These are phyloP conservation scores for Dicrurus megarhynchus DNA, from an alignment of 2,113 vertebrate genomes.

Conservation along the genomic window DNA sequence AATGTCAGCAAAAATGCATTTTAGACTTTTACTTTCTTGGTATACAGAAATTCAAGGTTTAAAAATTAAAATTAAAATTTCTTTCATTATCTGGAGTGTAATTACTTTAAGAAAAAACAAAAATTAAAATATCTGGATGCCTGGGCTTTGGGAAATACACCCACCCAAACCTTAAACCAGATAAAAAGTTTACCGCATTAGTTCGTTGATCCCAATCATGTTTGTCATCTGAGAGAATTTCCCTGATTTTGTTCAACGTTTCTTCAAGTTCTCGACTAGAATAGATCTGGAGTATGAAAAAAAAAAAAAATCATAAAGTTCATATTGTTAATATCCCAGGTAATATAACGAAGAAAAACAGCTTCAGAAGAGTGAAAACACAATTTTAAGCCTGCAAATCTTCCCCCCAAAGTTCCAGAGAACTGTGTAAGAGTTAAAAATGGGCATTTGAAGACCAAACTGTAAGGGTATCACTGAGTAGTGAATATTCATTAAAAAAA, in stretches of 20 bases:
- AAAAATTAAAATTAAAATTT: neutral
- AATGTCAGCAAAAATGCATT: neutral
- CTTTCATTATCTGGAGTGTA: fast-evolving
- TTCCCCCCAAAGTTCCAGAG: neutral
- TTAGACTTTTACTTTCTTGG: neutral
- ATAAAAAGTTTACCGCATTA: conserved; percentile 77
- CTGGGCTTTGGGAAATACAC: neutral
- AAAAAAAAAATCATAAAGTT: neutral
- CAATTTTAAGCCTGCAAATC: neutral
- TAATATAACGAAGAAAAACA: neutral
- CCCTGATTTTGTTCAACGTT: conserved; percentile 97
- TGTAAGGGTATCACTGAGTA: neutral
- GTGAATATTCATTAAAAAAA: neutral
- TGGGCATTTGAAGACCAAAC: neutral
- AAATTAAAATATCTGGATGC: neutral
- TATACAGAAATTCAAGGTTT: neutral
- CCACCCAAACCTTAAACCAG: neutral
- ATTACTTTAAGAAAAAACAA: neutral
- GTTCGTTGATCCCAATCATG: conserved; percentile 98
- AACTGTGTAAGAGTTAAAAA: neutral
- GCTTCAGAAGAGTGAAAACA: neutral
- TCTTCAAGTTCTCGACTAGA: conserved; percentile 95
- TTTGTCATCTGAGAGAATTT: conserved; percentile 97
- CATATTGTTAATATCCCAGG: neutral
- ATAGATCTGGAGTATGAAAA: conserved; percentile 83